These are phyloP conservation scores for Dorcus hopei DNA, from an alignment of 2,888 invertebrate genomes.

Conservation along the genomic window DNA sequence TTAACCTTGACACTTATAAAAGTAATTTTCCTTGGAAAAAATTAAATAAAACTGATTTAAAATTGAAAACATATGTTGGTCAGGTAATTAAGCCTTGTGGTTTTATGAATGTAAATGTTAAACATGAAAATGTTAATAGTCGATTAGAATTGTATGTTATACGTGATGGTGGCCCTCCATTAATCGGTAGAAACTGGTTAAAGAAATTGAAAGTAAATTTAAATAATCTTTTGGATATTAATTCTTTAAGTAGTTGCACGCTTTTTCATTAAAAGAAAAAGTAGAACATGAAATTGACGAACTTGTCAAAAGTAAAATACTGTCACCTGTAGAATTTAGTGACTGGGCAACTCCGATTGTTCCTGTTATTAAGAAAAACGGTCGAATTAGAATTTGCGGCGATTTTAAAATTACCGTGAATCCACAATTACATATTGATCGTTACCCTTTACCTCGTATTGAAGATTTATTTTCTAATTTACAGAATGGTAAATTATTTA, in stretches of 20 bases:
- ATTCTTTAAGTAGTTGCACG: no score
- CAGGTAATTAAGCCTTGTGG: neutral
- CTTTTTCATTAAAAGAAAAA: slow-evolving; percentile 8
- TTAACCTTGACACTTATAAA: neutral
- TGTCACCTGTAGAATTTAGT: slow-evolving; percentile 11
- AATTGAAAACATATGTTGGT: slow-evolving; percentile 2
- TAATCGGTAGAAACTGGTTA: slow-evolving; percentile 6
- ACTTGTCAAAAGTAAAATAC: slow-evolving; percentile 9
- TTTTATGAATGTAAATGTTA: slow-evolving; percentile 1
- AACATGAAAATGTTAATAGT: neutral
- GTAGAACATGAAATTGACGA: slow-evolving; percentile 11
- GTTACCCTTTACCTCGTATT: no score
- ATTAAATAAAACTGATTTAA: neutral
- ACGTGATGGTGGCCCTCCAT: neutral
- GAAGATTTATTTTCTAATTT: slow-evolving; percentile 5
- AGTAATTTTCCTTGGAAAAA: neutral
- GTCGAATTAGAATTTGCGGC: neutral
- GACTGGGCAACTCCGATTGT: slow-evolving; percentile 18
- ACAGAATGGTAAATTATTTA: slow-evolving; percentile 11
- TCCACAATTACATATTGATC: no score
- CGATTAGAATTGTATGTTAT: slow-evolving; percentile 1
- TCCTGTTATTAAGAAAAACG: no score
- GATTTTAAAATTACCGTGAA: no score
- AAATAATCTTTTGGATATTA: neutral
- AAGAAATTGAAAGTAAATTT: neutral